Evolutionary conservation across 2,113 vertebrate genomes (phyloP), one percentile per base, ranked within the genome.

Genomic region (Campylomormyrus numenius): DNA sequence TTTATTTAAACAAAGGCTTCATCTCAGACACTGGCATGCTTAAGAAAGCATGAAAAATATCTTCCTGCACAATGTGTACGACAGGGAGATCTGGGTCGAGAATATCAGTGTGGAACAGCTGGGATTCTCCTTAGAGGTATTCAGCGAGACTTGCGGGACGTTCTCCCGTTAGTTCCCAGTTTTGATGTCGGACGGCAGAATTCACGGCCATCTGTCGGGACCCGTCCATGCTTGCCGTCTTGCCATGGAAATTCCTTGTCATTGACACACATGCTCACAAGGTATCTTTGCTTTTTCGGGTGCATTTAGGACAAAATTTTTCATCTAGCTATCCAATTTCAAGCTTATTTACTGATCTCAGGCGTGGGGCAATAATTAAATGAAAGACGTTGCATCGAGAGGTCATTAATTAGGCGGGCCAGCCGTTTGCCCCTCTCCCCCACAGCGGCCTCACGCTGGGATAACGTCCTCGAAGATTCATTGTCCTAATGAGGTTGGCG

Each of bases 281-380:
- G 74, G 31, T 8, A 19, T 39, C 31, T 77, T 31, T 2, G 2
- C 35, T 42, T 85, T 48, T 85, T 24, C 2, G 45, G 83, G 9
- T 21, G 83, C 83, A 5, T 48, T 85, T 85, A 11, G 45, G 21
- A n/a, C 39, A 10, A n/a, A 48, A 48, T 5, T 45, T 48, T 85
- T 85, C 0, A 2, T 85, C 21, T 4, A n/a, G 42, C 19, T 11
- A n/a, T 48, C 21, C 45, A 48, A 85, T 90, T 89, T 90, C 92
- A 89, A 35, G 92, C 91, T 94, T 92, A 91, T 92, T 94, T 93
- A 92, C 91, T 88, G 91, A 94, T 90, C 89, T 45, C 91, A 91
- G 86, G 3, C 91, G 91, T 88, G 62, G 53, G 49, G 88, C 93
- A 74, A 46, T 92, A 92, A 90, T 92, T 88, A 93, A 92, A 92